Conservation (phyloP, 2,113 vertebrate species). For the Dolichallabes microphthalmus region DNA sequence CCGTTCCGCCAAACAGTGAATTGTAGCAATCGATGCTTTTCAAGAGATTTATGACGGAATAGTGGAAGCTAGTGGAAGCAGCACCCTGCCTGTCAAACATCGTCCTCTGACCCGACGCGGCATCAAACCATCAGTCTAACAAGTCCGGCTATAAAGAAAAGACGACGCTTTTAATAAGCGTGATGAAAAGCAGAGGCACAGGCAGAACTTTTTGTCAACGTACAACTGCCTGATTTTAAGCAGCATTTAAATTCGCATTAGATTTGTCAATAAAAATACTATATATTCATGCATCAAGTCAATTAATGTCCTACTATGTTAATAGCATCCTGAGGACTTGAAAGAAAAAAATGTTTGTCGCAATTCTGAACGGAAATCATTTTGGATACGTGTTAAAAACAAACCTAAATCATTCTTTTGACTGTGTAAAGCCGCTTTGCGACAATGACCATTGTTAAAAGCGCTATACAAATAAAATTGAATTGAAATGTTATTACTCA, state of each 20-base stretch:
- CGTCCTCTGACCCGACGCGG: too few relatives aligned
- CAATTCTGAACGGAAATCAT: too few relatives aligned
- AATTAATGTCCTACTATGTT: background rate
- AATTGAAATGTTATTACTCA: too few relatives aligned
- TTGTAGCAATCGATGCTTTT: background rate
- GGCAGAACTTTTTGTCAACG: background rate
- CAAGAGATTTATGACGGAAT: slow-evolving; percentile 16
- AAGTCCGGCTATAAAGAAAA: background rate
- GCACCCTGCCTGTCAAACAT: slow-evolving; percentile 16
- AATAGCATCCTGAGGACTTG: background rate
- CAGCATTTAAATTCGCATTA: background rate
- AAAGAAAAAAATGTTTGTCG: background rate
- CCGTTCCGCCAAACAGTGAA: background rate
- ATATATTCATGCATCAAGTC: background rate
- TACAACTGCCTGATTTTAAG: slow-evolving; percentile 4
- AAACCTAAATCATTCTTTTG: too few relatives aligned
- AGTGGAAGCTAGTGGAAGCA: slow-evolving; percentile 2
- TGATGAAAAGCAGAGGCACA: background rate
- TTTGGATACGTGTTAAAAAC: too few relatives aligned
- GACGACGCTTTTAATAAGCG: background rate
- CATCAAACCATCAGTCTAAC: background rate
- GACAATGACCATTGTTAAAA: too few relatives aligned
- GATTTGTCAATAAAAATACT: background rate
- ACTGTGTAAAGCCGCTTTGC: too few relatives aligned
- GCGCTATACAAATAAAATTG: too few relatives aligned